Evolutionary conservation across 2,888 invertebrate species (phyloP).

Genomic region (Folsomia candida): DNA sequence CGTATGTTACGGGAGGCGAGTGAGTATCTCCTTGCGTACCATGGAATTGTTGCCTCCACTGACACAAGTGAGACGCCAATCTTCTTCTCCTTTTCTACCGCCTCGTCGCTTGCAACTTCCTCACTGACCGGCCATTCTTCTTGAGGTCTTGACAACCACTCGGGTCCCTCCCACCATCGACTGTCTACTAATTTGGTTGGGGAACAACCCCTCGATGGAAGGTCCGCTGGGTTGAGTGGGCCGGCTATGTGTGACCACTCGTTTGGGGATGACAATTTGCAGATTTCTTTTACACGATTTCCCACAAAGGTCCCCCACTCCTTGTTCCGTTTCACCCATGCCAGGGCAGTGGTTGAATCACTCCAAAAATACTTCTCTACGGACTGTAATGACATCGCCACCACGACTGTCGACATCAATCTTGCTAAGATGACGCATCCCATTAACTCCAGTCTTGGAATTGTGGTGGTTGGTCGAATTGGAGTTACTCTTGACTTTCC

Average conservation of each 20-base stretch:
- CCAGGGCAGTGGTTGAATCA: conserved; percentile 38
- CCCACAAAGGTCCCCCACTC: conserved; percentile 45
- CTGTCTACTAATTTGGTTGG: conserved; percentile 19
- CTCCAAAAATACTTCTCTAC: conserved; percentile 31
- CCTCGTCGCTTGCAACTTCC: conserved; percentile 11
- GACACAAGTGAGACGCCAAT: background rate
- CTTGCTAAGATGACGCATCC: conserved; percentile 50
- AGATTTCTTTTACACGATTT: too few species aligned
- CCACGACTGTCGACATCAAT: conserved; percentile 32
- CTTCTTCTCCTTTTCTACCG: conserved; percentile 2
- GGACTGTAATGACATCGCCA: conserved; percentile 26
- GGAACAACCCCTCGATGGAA: too few species aligned
- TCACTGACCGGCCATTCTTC: conserved; percentile 22
- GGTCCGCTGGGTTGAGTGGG: too few species aligned
- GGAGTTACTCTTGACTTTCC: conserved; percentile 51
- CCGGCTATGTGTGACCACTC: conserved; percentile 2
- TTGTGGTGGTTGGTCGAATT: conserved; percentile 48
- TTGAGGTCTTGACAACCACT: conserved; percentile 20
- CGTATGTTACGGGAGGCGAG: background rate
- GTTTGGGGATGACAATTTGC: background rate
- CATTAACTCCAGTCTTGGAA: conserved; percentile 53
- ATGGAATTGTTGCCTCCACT: background rate
- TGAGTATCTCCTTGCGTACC: background rate
- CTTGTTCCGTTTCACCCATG: conserved; percentile 41
- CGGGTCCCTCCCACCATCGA: conserved; percentile 44